A percentile compares a stretch with the other conserved stretches of the same genome.
Evolutionary conservation across 2,797 vertebrate species (phyloP).

Genomic region (Eulemur coronatus): DNA sequence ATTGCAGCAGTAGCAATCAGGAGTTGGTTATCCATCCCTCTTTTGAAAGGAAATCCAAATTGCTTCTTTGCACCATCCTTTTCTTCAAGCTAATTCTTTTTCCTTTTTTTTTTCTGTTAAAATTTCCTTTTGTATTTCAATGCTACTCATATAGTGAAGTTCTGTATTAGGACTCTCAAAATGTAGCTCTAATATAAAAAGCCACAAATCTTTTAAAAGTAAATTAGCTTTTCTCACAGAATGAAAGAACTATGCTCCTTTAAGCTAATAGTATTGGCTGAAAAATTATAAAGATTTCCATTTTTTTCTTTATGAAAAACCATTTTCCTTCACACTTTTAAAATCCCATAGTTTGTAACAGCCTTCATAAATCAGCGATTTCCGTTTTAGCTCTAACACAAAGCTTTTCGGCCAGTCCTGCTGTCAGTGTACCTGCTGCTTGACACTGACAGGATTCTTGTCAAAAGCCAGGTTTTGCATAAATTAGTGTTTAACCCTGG

Average conservation of each 20-base stretch:
- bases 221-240: constrained; percentile 48
- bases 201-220: constrained; percentile 46
- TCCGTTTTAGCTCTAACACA: not conserved
- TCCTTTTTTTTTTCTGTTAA: constrained; percentile 9
- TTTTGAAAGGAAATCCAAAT: not conserved
- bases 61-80: not conserved
- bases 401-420: not conserved
- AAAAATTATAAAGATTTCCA: not conserved
- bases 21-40: not conserved
- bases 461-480: not conserved
- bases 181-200: constrained; percentile 28
- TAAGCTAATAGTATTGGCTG: constrained; percentile 11
- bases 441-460: not conserved
- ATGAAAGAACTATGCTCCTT: not conserved
- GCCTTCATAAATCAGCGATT: not conserved
- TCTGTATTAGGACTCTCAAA: constrained; percentile 38
- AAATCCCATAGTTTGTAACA: not conserved
- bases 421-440: not conserved
- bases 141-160: not conserved
- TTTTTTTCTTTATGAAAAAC: constrained; percentile 39
- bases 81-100: not conserved
- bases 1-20: not conserved
- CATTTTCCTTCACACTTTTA: not conserved
- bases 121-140: constrained; percentile 8
- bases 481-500: constrained; percentile 39